phyloP scores from a whole-genome alignment of 2,113 vertebrate species.

The Triplophysa rosa region DNA sequence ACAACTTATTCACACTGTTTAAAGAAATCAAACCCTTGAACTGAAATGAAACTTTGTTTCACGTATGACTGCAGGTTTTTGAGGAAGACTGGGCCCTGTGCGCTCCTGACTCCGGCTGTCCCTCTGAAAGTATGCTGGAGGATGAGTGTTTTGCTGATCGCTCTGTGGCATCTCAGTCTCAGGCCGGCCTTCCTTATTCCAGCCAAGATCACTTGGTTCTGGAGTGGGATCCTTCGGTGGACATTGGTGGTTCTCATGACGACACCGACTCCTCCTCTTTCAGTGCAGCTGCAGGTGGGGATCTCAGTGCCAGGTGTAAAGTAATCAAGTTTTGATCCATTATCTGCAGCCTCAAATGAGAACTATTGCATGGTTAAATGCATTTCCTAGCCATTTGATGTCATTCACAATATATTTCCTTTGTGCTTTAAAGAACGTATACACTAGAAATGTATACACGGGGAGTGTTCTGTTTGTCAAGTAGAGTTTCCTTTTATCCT shows the following conservation, averaged over 20 bases:
- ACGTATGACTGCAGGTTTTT: slow-evolving; percentile 68
- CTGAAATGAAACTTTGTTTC: background rate
- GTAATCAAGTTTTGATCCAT: background rate
- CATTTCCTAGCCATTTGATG: background rate
- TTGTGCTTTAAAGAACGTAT: background rate
- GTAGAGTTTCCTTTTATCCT: background rate
- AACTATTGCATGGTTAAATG: background rate
- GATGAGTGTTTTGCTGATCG: slow-evolving; percentile 57
- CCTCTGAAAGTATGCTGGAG: slow-evolving; percentile 67
- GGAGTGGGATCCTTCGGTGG: slow-evolving; percentile 88
- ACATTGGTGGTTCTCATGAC: slow-evolving; percentile 77
- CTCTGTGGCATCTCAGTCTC: slow-evolving; percentile 2
- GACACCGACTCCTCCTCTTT: slow-evolving; percentile 73
- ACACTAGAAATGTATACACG: background rate
- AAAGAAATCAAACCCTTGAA: too few relatives aligned
- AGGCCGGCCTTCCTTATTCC: slow-evolving; percentile 38
- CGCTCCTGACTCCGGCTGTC: slow-evolving; percentile 69
- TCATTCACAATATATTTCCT: background rate
- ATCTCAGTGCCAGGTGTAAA: background rate
- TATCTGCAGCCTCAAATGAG: background rate
- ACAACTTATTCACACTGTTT: too few relatives aligned
- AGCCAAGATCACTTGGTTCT: slow-evolving; percentile 73
- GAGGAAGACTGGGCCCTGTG: slow-evolving; percentile 73
- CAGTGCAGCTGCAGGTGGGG: slow-evolving; percentile 63
- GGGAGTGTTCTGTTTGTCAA: background rate